Conservation (phyloP, 2,797 vertebrate genomes). For the Natrix natrix region DNA sequence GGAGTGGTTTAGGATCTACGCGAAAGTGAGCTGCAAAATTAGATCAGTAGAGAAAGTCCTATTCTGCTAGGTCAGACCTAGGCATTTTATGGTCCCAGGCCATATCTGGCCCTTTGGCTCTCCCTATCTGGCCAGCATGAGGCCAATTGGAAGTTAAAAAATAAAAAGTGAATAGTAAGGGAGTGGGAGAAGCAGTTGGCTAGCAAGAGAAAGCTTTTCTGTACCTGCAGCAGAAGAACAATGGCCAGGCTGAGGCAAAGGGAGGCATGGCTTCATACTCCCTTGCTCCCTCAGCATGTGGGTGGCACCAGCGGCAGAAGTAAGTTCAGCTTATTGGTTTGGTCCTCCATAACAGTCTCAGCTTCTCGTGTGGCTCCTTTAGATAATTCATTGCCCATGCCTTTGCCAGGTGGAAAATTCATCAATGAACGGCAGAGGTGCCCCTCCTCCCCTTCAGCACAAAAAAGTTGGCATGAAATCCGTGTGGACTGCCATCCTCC, state of each 20-base stretch:
- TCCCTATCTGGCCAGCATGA: neutral
- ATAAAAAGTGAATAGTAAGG: neutral
- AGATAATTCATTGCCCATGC: no score
- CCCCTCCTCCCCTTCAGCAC: neutral
- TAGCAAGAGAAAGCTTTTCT: neutral
- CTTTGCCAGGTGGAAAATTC: neutral
- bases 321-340: neutral
- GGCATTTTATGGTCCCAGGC: neutral
- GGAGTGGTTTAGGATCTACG: neutral
- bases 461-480: neutral
- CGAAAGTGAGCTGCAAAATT: neutral
- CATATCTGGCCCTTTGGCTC: neutral
- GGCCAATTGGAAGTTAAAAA: neutral
- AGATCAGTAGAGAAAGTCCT: neutral
- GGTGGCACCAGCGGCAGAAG: neutral
- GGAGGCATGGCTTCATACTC: neutral
- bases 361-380: neutral
- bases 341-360: neutral
- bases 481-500: neutral
- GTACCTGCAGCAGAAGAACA: neutral
- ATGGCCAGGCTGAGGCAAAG: neutral
- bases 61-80: neutral
- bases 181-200: neutral
- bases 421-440: no score
- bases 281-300: neutral